Base-by-base conservation (phyloP, 2,797 vertebrate species). In the Squalus acanthias region DNA sequence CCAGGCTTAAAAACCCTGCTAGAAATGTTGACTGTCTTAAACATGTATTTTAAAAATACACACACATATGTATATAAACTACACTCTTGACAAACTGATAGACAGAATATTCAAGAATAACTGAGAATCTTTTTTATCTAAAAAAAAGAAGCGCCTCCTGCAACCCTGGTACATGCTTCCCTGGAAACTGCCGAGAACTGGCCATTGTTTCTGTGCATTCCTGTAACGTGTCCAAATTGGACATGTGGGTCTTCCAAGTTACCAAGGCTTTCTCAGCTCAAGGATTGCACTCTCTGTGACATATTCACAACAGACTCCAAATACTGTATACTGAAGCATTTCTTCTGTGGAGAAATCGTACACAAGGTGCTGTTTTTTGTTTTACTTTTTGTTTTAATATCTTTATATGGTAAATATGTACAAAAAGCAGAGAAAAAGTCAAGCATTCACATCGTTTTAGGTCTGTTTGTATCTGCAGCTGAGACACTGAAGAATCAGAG, bases 401-500 rank as follows among this genome's bases (percentile, higher is more conserved):
- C 91, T 50, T 46, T 93, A 67, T 63, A 60, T n/a, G 88, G 89
- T 92, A 39, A 92, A 92, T 93, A 39, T 93, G 65, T 93, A 93
- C 91, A 93, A 67, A 93, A 69, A 46, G 65, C 91, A 46, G 65
- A 93, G 91, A 92, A 67, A 92, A 92, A 67, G 91, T 67, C 63
- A 69, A 93, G 63, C 65, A 24, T 93, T 93, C 50, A 85, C 39
- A 46, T 39, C 69, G 65, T 93, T 69, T 69, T 93, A 93, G 91
- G 65, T 67, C 91, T 93, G 91, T 93, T 93, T 93, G 91, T 93
- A 93, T 39, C 91, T 93, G 65, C 65, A 69, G 63, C 65, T 93
- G 69, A n/a, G 63, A n/a, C 91, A 69, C 91, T 67, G 65, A 93
- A 93, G 91, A 93, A 93, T 93, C 91, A 69, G 91, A 93, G 91